phyloP scores from a whole-genome alignment of 2,888 invertebrate genomes.

The Proisotoma minuta region DNA sequence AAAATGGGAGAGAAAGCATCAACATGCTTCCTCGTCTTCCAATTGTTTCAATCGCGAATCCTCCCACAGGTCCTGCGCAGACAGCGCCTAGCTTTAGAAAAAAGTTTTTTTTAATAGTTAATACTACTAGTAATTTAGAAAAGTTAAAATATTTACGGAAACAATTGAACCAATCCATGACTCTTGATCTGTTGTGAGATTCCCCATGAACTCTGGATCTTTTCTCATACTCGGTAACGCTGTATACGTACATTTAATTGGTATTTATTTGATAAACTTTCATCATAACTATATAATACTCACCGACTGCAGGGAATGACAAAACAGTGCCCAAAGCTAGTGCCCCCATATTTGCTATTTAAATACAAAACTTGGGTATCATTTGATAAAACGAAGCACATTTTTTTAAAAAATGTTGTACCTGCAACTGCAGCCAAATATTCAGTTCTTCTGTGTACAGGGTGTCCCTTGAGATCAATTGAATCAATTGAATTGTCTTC shows the following conservation, averaged over 20 bases:
- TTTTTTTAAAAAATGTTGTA: not conserved
- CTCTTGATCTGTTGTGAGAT: slow-evolving; percentile 51
- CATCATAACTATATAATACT: not conserved
- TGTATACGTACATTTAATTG: not conserved
- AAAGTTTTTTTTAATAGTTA: not conserved
- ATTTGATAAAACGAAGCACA: not conserved
- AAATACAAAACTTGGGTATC: not conserved
- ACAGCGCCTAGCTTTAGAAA: slow-evolving; percentile 31
- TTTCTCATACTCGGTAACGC: slow-evolving; percentile 20
- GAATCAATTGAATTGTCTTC: not conserved
- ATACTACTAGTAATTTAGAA: not conserved
- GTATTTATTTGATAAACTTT: too few relatives aligned
- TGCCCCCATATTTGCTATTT: slow-evolving; percentile 28
- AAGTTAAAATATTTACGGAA: slow-evolving; percentile 18
- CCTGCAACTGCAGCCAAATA: slow-evolving; percentile 29
- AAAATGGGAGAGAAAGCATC: slow-evolving; percentile 24
- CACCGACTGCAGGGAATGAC: slow-evolving; percentile 16
- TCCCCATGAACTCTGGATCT: slow-evolving; percentile 14
- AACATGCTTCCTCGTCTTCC: slow-evolving; percentile 26
- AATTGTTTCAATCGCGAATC: slow-evolving; percentile 23
- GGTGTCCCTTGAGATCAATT: slow-evolving; percentile 11
- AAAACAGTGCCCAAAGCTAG: slow-evolving; percentile 25
- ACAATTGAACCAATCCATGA: slow-evolving; percentile 59
- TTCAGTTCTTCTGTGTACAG: slow-evolving; percentile 21
- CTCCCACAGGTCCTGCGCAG: slow-evolving; percentile 21